phyloP scores from a whole-genome alignment of 2,888 invertebrate species.

The Conistra vaccinii region DNA sequence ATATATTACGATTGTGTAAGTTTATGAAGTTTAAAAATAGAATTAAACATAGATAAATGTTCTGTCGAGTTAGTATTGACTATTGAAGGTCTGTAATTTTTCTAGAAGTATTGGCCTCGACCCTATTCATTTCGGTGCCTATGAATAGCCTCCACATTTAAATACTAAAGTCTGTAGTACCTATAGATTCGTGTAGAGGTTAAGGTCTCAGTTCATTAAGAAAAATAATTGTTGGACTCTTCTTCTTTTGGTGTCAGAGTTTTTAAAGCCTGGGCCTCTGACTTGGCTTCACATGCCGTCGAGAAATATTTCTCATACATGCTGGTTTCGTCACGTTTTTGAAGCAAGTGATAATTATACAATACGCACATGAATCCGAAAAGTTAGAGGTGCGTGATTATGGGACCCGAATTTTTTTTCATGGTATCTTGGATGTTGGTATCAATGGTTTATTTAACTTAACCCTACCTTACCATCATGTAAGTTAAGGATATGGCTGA shows the following conservation, averaged over 20 bases:
- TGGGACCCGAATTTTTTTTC: background rate
- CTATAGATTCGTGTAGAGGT: slow-evolving; percentile 2
- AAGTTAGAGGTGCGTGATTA: too few species aligned
- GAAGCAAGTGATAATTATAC: too few species aligned
- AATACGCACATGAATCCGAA: too few species aligned
- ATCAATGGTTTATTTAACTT: background rate
- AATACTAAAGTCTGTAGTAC: slow-evolving; percentile 1
- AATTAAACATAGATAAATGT: slow-evolving; percentile 1
- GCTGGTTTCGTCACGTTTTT: too few species aligned
- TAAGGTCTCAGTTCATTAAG: slow-evolving; percentile 12
- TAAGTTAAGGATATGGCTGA: background rate
- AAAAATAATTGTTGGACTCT: background rate
- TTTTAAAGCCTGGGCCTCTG: too few species aligned
- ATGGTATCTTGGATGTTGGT: background rate
- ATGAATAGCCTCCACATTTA: slow-evolving; percentile 34
- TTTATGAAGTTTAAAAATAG: slow-evolving; percentile 35
- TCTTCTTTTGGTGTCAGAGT: too few species aligned
- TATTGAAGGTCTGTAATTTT: slow-evolving; percentile 30
- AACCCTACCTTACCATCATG: background rate
- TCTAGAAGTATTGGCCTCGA: slow-evolving; percentile 29
- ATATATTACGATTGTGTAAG: slow-evolving; percentile 44
- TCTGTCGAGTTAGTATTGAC: slow-evolving; percentile 15
- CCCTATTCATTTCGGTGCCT: slow-evolving; percentile 29
- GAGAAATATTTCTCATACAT: too few species aligned
- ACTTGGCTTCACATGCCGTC: too few species aligned